These are phyloP conservation scores for Thereva nobilitata DNA, from an alignment of 2,888 invertebrate genomes.

Conservation along the genomic window DNA sequence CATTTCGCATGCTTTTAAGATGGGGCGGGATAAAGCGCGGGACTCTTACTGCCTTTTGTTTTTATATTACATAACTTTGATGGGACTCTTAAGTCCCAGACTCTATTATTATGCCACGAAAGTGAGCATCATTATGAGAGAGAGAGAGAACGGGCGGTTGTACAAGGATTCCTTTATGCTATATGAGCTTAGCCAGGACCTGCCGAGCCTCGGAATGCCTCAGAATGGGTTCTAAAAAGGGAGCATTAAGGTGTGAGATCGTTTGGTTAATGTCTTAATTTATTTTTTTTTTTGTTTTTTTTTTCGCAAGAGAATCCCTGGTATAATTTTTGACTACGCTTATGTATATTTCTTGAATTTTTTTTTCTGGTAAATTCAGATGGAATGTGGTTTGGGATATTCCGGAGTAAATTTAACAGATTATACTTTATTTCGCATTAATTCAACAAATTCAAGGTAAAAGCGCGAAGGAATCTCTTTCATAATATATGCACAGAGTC, in stretches of 20 bases:
- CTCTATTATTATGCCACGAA: conserved; percentile 25
- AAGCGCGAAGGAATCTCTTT: too few species aligned
- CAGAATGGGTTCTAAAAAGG: background rate
- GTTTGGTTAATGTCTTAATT: conserved; percentile 29
- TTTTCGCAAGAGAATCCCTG: too few species aligned
- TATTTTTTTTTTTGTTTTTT: conserved; percentile 23
- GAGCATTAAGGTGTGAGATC: conserved; percentile 28
- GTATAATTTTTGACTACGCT: too few species aligned
- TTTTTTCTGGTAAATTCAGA: too few species aligned
- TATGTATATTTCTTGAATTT: too few species aligned
- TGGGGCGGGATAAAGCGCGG: too few species aligned
- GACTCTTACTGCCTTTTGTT: background rate
- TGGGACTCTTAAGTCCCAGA: background rate
- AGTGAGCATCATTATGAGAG: conserved; percentile 16
- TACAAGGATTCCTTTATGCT: background rate
- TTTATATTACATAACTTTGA: background rate
- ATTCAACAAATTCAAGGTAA: too few species aligned
- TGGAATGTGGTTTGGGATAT: too few species aligned
- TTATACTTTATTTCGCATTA: too few species aligned
- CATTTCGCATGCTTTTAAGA: conserved; percentile 27
- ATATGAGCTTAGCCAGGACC: background rate
- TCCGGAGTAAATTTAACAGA: too few species aligned
- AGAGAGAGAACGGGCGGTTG: background rate
- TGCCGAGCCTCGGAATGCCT: background rate
- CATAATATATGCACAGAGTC: too few species aligned